phyloP scores from a whole-genome alignment of 2,797 vertebrate genomes.

The Gobio occitaniae region DNA sequence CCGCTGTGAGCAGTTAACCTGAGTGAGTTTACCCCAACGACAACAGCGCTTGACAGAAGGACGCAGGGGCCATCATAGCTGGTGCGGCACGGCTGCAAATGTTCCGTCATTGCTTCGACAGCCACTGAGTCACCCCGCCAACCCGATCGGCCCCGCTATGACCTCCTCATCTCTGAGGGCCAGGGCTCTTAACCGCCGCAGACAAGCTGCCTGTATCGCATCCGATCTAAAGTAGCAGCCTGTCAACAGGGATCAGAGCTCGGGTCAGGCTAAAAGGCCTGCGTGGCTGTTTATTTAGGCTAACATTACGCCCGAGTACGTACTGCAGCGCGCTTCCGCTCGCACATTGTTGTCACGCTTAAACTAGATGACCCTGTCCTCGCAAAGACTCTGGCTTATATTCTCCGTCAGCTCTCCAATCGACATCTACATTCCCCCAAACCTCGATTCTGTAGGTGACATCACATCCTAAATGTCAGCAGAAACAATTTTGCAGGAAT shows the following conservation, averaged over 20 bases:
- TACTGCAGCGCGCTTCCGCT: background rate
- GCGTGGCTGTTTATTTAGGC: slow-evolving; percentile 45
- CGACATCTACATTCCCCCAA: slow-evolving; percentile 33
- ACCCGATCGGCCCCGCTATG: slow-evolving; percentile 66
- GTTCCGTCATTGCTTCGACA: slow-evolving; percentile 70
- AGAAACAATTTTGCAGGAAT: slow-evolving; percentile 21
- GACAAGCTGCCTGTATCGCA: slow-evolving; percentile 70
- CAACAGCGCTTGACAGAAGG: slow-evolving; percentile 65
- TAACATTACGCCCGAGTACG: slow-evolving; percentile 33
- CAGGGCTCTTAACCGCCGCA: slow-evolving; percentile 71
- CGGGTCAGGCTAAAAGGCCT: slow-evolving; percentile 43
- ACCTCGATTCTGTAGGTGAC: slow-evolving; percentile 41
- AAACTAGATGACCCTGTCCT: background rate
- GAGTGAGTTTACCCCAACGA: slow-evolving; percentile 58
- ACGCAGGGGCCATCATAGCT: slow-evolving; percentile 60
- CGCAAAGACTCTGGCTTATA: background rate
- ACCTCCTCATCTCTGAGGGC: slow-evolving; percentile 72
- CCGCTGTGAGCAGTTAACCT: slow-evolving; percentile 68
- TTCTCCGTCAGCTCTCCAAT: background rate
- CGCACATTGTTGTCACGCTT: slow-evolving; percentile 23
- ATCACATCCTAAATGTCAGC: slow-evolving; percentile 52
- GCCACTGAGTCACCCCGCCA: slow-evolving; percentile 63
- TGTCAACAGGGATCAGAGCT: slow-evolving; percentile 75
- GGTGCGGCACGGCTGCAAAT: slow-evolving; percentile 52
- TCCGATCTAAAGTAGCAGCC: slow-evolving; percentile 69